Evolutionary conservation across 2,113 vertebrate genomes (phyloP).

Genomic region (Sinosuthora webbiana): DNA sequence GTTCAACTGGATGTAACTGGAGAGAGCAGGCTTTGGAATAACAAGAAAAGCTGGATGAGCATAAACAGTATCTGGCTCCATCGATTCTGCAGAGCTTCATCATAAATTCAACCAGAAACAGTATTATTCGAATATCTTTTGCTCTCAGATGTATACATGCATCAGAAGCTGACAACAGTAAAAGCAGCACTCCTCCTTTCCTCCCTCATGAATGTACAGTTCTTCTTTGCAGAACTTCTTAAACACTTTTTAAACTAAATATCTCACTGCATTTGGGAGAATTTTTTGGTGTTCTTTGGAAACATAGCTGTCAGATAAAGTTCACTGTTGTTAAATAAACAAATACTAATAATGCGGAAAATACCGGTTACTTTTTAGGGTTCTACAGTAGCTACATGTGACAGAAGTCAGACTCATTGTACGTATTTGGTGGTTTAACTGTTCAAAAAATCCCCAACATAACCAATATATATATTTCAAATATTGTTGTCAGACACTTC

Average conservation of each 20-base stretch:
- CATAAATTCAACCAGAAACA: not conserved
- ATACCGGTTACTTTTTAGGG: not conserved
- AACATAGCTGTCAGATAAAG: not conserved
- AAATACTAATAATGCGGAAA: not conserved
- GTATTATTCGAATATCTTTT: not conserved
- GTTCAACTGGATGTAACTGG: not conserved
- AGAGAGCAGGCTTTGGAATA: not conserved
- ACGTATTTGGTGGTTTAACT: not conserved
- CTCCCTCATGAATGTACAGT: not conserved
- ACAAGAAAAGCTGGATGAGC: not conserved
- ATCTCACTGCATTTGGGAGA: not conserved
- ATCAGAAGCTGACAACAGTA: not conserved
- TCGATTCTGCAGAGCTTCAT: not conserved
- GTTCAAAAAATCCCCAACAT: rapidly evolving
- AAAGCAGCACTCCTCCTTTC: not conserved
- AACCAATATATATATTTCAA: not conserved
- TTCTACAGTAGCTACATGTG: not conserved
- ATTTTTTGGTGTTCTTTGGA: not conserved
- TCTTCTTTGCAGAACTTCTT: not conserved
- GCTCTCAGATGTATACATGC: not conserved
- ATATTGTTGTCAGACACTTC: not conserved
- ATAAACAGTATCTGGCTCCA: not conserved
- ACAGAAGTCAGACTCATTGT: not conserved
- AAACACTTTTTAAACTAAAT: not conserved
- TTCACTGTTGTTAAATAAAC: not conserved